Evolutionary conservation across 2,797 vertebrate species (phyloP).

Genomic region (Eutrigla gurnardus): DNA sequence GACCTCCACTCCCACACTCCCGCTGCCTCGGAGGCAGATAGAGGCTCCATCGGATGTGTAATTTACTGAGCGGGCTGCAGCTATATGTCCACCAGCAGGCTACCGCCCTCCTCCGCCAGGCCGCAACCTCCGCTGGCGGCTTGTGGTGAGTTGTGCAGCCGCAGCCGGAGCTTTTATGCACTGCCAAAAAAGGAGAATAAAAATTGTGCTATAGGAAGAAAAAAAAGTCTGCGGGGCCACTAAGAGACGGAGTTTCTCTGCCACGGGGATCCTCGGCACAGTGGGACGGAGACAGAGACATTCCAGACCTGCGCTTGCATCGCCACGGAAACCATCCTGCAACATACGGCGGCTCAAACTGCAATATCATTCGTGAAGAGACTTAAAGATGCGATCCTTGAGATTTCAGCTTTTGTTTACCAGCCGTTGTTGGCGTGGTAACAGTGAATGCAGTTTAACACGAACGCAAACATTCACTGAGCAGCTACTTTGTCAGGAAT

Average conservation of each 20-base stretch:
- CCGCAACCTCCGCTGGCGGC: constrained; percentile 39
- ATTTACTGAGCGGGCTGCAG: constrained; percentile 49
- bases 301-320: constrained; percentile 52
- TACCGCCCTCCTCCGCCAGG: constrained; percentile 38
- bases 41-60: constrained; percentile 52
- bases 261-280: constrained; percentile 43
- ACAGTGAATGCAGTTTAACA: background rate
- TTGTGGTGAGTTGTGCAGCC: constrained; percentile 58
- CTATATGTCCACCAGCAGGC: constrained; percentile 44
- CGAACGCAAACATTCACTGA: background rate
- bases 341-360: constrained; percentile 1
- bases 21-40: constrained; percentile 35
- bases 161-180: constrained; percentile 48
- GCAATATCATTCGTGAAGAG: background rate
- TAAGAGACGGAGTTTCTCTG: constrained; percentile 39
- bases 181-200: constrained; percentile 50
- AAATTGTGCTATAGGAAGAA: constrained; percentile 41
- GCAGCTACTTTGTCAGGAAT: background rate
- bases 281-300: constrained; percentile 42
- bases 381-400: background rate
- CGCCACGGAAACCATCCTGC: constrained; percentile 49
- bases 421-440: background rate
- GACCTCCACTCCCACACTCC: constrained; percentile 34
- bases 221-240: constrained; percentile 40
- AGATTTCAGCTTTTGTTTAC: constrained; percentile 3